These are phyloP conservation scores for Anoplophora glabripennis DNA, from an alignment of 1,140 invertebrate species.

Conservation along the genomic window DNA sequence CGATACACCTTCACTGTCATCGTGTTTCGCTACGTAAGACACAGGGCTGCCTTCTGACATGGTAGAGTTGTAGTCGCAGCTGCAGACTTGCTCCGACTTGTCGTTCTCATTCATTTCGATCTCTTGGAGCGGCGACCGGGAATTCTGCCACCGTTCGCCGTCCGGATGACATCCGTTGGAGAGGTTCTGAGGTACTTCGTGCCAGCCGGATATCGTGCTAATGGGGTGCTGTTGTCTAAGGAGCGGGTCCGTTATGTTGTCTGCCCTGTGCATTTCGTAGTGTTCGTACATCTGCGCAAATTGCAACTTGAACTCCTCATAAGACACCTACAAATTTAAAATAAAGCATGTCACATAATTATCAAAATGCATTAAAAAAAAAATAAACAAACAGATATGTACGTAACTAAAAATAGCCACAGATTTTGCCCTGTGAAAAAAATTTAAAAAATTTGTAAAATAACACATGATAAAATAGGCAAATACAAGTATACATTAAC, in stretches of 20 bases:
- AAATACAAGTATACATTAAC: too few relatives aligned
- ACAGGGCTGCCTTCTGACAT: conserved; percentile 57
- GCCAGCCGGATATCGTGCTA: conserved; percentile 94
- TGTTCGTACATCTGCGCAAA: conserved; percentile 97
- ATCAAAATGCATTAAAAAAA: too few relatives aligned
- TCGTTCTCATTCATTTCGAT: conserved; percentile 54
- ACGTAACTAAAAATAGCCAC: too few relatives aligned
- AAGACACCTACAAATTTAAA: conserved; percentile 66
- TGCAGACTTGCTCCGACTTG: conserved; percentile 52
- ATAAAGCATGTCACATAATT: too few relatives aligned
- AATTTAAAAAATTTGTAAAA: too few relatives aligned
- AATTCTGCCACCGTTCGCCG: conserved; percentile 50
- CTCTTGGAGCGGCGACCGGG: conserved; percentile 45
- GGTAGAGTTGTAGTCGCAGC: conserved; percentile 57
- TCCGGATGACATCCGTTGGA: conserved; percentile 50
- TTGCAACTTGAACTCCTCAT: conserved; percentile 94
- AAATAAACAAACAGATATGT: too few relatives aligned
- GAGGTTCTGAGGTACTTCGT: conserved; percentile 56
- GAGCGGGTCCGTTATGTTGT: conserved; percentile 93
- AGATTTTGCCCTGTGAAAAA: too few relatives aligned
- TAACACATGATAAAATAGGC: too few relatives aligned
- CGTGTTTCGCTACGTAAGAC: conserved; percentile 51
- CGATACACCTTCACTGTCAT: conserved; percentile 55
- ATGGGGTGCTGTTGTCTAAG: conserved; percentile 87
- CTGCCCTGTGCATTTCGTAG: conserved; percentile 88